Conservation (phyloP, 2,888 invertebrate species). For the Conchocele bisecta region DNA sequence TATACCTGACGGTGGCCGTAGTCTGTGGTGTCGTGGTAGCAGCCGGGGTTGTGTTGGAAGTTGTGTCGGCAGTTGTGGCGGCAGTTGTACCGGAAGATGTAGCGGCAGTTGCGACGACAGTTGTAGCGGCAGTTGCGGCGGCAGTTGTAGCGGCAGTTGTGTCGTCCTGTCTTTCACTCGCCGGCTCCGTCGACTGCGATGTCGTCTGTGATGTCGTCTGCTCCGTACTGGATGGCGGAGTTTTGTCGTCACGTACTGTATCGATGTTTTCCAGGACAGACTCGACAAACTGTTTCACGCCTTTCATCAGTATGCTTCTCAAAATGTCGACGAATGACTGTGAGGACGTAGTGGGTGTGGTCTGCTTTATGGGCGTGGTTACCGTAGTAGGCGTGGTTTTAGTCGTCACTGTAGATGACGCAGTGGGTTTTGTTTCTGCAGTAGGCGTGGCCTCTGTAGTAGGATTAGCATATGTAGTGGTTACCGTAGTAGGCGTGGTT, state of each 20-base stretch:
- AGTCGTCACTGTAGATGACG: neutral
- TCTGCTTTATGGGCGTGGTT: neutral
- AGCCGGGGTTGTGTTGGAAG: neutral
- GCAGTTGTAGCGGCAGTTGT: neutral
- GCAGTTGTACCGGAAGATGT: no score
- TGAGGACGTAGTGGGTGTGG: neutral
- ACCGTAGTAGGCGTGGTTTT: constrained; percentile 4
- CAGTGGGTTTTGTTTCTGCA: neutral
- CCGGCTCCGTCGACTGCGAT: neutral
- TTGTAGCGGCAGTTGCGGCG: neutral
- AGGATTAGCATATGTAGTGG: neutral
- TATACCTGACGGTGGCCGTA: neutral
- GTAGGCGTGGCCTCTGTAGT: constrained; percentile 5
- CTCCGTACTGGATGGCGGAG: no score
- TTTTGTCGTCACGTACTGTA: no score
- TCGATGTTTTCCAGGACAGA: no score
- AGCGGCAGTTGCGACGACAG: neutral
- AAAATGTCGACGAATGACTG: no score
- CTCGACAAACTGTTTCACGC: no score
- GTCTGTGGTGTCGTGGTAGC: neutral
- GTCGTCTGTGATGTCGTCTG: no score
- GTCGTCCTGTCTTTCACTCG: neutral
- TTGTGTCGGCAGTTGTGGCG: neutral
- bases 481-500: neutral
- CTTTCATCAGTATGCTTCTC: no score